A percentile compares a stretch with the other conserved stretches of the same genome.
These are phyloP conservation scores for Cettia cetti DNA, from an alignment of 2,113 vertebrate genomes.

Conservation along the genomic window DNA sequence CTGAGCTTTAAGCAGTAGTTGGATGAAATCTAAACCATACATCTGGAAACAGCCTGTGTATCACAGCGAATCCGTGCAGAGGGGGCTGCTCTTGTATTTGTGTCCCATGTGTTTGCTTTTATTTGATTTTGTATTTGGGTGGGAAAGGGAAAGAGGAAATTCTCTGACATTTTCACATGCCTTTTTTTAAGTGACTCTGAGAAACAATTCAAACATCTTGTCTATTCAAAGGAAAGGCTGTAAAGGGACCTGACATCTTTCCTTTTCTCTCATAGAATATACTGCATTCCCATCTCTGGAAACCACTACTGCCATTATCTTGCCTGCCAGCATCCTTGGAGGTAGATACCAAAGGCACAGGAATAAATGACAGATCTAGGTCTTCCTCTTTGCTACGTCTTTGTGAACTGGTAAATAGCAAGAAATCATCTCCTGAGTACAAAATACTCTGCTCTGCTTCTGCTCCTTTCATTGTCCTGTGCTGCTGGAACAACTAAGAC, in stretches of 20 bases:
- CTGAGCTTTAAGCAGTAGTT: slow-evolving; percentile 6
- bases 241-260: not conserved
- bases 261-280: not conserved
- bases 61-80: not conserved
- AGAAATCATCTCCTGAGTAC: not conserved
- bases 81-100: slow-evolving; percentile 1
- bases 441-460: not conserved
- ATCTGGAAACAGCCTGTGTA: slow-evolving; percentile 43
- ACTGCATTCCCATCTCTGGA: not conserved
- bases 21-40: slow-evolving; percentile 23
- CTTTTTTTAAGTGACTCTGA: slow-evolving; percentile 27
- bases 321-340: not conserved
- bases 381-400: not conserved
- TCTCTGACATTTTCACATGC: slow-evolving; percentile 57
- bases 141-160: slow-evolving; percentile 53
- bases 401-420: not conserved
- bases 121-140: slow-evolving; percentile 62
- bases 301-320: not conserved
- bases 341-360: not conserved
- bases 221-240: not conserved
- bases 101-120: slow-evolving; percentile 59
- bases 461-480: not conserved
- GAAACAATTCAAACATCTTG: slow-evolving; percentile 34
- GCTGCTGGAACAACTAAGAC: not conserved
- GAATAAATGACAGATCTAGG: not conserved